A percentile compares a stretch with the other conserved stretches of the same genome.
Evolutionary conservation across 2,888 invertebrate species (phyloP).

Genomic region (Sinohyriopsis cumingii): DNA sequence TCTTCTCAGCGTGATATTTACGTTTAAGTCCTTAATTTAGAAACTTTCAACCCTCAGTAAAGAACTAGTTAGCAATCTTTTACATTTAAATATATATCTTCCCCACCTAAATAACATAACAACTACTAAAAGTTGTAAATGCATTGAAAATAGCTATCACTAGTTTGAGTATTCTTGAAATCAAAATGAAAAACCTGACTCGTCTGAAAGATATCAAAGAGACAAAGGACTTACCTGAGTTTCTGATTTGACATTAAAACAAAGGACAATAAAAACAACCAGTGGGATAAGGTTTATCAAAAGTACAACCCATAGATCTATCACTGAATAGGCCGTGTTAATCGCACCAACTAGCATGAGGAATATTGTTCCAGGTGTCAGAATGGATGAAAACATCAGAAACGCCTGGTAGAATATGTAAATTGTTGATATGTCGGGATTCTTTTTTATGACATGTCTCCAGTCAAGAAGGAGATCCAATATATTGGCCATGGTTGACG

Average conservation of each 20-base stretch:
- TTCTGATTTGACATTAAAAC: slow-evolving; percentile 37
- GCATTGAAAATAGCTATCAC: too few species aligned
- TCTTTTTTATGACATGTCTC: slow-evolving; percentile 14
- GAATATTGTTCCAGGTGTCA: slow-evolving; percentile 85
- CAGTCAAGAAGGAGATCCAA: slow-evolving; percentile 39
- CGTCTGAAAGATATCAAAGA: not conserved
- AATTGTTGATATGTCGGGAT: slow-evolving; percentile 37
- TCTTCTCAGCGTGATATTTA: too few species aligned
- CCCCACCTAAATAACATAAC: too few species aligned
- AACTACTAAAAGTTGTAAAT: too few species aligned
- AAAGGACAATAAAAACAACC: slow-evolving; percentile 50
- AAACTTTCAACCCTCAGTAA: too few species aligned
- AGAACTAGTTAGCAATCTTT: too few species aligned
- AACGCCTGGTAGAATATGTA: slow-evolving; percentile 43
- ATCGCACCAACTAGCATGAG: slow-evolving; percentile 80
- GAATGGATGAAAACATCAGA: slow-evolving; percentile 82
- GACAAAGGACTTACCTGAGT: slow-evolving; percentile 78
- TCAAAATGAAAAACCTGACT: too few species aligned
- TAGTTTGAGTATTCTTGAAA: too few species aligned
- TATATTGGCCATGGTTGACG: slow-evolving; percentile 57
- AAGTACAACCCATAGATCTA: slow-evolving; percentile 36
- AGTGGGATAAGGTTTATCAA: slow-evolving; percentile 74
- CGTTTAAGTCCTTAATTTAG: too few species aligned
- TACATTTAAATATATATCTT: too few species aligned
- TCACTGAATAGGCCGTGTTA: slow-evolving; percentile 73